A percentile compares a stretch with the other conserved stretches of the same genome.
phyloP scores from a whole-genome alignment of 2,888 invertebrate species.

The Lumbricus terrestris region DNA sequence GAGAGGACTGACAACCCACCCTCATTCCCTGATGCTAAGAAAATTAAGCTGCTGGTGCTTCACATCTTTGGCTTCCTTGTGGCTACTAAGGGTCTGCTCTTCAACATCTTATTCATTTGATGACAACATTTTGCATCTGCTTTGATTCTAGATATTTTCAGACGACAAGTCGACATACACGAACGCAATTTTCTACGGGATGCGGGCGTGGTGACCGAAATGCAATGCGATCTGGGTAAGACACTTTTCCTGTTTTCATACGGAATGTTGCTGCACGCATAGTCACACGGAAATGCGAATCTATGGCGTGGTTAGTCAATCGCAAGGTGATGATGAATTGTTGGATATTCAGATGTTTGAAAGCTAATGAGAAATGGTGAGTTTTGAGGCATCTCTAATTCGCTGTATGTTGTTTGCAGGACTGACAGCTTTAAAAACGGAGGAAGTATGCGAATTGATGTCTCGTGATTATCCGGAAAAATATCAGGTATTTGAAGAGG shows the following conservation, averaged over 20 bases:
- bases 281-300: too few relatives aligned
- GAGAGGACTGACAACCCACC: too few relatives aligned
- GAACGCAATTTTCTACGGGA: constrained; percentile 85
- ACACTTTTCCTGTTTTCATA: constrained; percentile 6
- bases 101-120: neutral
- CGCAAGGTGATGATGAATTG: too few relatives aligned
- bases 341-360: neutral
- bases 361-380: too few relatives aligned
- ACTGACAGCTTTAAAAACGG: constrained; percentile 84
- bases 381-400: neutral
- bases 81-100: neutral
- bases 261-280: too few relatives aligned
- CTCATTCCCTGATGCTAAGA: too few relatives aligned
- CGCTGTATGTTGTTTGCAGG: constrained; percentile 60
- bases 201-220: constrained; percentile 76
- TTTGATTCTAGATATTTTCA: constrained; percentile 41
- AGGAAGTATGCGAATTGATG: constrained; percentile 93
- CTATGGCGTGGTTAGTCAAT: too few relatives aligned
- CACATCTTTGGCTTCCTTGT: too few relatives aligned
- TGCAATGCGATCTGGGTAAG: constrained; percentile 84
- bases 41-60: too few relatives aligned
- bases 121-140: neutral
- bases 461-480: constrained; percentile 90
- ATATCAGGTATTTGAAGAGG: constrained; percentile 75
- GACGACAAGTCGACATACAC: constrained; percentile 82